Evolutionary conservation across 2,113 vertebrate genomes (phyloP), one percentile per base, ranked within the genome.

Genomic region (Anser cygnoides): DNA sequence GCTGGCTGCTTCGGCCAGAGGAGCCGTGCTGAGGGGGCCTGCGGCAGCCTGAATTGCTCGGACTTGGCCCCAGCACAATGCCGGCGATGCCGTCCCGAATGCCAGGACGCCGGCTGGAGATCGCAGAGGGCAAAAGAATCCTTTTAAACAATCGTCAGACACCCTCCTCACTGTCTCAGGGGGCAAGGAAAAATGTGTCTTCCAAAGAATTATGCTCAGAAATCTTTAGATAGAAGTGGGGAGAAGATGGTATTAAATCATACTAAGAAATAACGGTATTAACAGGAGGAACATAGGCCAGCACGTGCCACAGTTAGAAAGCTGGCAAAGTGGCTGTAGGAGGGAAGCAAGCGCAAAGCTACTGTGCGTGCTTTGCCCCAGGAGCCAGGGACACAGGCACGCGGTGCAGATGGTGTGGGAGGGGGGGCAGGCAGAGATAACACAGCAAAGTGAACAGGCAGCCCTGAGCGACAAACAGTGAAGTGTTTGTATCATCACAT

Each of bases 361-460:
- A 23, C 10, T 0, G 0, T 67, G 43, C 1, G 4, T 84, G 57
- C 63, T 84, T 79, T 0, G 0, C 41, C 31, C 39, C 11, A 3
- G 35, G 49, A 87, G 74, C 85, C n/a, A 37, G 81, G 31, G 62
- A 61, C n/a, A 14, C 43, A 12, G 77, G 73, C 12, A 66, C 39
- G 72, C 11, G 3, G 54, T 10, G 13, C 84, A 89, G 54, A 28
- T 33, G 39, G 49, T 8, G 1, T 54, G 63, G 81, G 70, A 78
- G 13, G 46, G 11, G 11, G 12, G 28, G 6, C 21, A 62, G 67
- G 80, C 0, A 0, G 65, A 75, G 61, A 43, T 2, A 66, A 29
- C 25, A 4, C 2, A 57, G 52, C 3, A 1, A 81, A 87, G 70
- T 22, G 62, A 81, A 41, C 46, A 44, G 39, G 80, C 70, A 84